Conservation (phyloP, 2,888 invertebrate species). For the Sepiola atlantica region DNA sequence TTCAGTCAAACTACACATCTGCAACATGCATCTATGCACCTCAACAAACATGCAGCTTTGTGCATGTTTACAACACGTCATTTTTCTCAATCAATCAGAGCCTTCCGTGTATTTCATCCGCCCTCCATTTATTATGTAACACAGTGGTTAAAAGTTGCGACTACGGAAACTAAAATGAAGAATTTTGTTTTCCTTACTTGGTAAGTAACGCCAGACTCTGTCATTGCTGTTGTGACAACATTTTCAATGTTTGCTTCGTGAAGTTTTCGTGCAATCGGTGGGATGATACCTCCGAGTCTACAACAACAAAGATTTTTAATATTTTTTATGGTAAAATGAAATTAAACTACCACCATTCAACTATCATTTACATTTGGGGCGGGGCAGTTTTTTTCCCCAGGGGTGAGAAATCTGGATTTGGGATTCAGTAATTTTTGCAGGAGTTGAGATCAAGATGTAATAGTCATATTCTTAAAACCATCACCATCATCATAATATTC, state of each 20-base stretch:
- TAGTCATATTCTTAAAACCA: neutral
- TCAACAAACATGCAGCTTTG: too few relatives aligned
- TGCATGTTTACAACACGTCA: too few relatives aligned
- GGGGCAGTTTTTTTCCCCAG: neutral
- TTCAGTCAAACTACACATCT: too few relatives aligned
- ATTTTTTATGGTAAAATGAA: neutral
- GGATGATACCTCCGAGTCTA: conserved; percentile 91
- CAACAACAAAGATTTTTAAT: conserved; percentile 55
- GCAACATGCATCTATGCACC: too few relatives aligned
- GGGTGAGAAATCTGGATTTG: too few relatives aligned
- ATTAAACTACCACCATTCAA: neutral
- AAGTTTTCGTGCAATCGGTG: conserved; percentile 86
- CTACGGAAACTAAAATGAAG: neutral
- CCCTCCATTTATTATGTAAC: too few relatives aligned
- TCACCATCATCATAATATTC: neutral
- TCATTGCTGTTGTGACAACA: conserved; percentile 79
- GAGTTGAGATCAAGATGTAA: too few relatives aligned
- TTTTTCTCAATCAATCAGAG: too few relatives aligned
- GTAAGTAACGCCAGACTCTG: conserved; percentile 77
- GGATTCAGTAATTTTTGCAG: too few relatives aligned
- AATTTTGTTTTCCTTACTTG: conserved; percentile 57
- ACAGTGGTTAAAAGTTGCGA: too few relatives aligned
- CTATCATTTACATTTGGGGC: neutral
- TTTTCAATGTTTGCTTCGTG: conserved; percentile 86
- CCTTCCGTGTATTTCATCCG: too few relatives aligned